Percentiles rank a stretch among this genome's conserved stretches.
phyloP scores from a whole-genome alignment of 1,140 invertebrate genomes.

The Microplitis mediator region DNA sequence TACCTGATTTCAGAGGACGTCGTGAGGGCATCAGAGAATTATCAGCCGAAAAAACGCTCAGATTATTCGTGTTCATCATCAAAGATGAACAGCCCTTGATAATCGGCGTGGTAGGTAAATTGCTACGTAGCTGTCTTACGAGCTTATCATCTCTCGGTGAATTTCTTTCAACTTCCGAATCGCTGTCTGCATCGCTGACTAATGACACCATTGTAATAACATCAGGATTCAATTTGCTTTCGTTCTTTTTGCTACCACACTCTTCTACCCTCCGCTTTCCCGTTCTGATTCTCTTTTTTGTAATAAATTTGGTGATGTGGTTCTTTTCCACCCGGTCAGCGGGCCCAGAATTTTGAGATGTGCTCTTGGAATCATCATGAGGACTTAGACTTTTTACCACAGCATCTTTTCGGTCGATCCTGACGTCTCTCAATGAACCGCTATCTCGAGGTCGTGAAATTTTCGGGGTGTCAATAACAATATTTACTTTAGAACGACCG shows the following conservation, averaged over 20 bases:
- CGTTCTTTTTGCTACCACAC: slow-evolving; percentile 1
- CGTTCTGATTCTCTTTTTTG: slow-evolving; percentile 50
- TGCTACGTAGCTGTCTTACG: slow-evolving; percentile 53
- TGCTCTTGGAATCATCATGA: neutral
- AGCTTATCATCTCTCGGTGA: slow-evolving; percentile 52
- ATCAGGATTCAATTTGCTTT: slow-evolving; percentile 41
- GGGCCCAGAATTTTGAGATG: neutral
- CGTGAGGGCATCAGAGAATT: slow-evolving; percentile 39
- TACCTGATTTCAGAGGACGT: slow-evolving; percentile 63
- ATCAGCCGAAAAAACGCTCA: slow-evolving; percentile 26
- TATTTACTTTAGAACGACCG: slow-evolving; percentile 40
- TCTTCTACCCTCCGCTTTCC: slow-evolving; percentile 42
- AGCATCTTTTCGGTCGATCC: slow-evolving; percentile 12
- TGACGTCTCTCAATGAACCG: neutral
- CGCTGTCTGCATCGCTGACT: slow-evolving; percentile 63
- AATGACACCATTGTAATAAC: slow-evolving; percentile 67
- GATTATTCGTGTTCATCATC: slow-evolving; percentile 5
- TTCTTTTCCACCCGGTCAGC: neutral
- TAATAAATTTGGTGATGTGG: slow-evolving; percentile 41
- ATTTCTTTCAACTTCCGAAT: slow-evolving; percentile 57
- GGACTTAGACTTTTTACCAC: neutral
- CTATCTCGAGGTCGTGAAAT: slow-evolving; percentile 17
- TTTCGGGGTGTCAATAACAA: slow-evolving; percentile 44
- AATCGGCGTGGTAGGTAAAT: slow-evolving; percentile 56
- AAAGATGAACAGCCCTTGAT: slow-evolving; percentile 43